These are phyloP conservation scores for Bombylius discolor DNA, from an alignment of 2,888 invertebrate genomes.

Conservation along the genomic window DNA sequence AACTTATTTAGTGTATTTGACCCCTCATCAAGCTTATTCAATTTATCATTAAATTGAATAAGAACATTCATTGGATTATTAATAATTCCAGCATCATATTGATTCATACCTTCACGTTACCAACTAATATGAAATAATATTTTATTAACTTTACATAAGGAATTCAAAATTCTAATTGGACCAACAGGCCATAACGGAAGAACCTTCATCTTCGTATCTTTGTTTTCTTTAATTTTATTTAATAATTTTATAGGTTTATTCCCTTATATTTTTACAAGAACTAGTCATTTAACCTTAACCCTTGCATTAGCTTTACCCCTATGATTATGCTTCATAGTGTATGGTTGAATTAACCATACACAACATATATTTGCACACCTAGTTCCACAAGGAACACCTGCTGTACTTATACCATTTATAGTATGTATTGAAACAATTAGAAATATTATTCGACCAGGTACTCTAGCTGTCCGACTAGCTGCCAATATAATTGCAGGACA, in stretches of 20 bases:
- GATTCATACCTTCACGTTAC: slow-evolving; percentile 43
- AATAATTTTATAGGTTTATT: slow-evolving; percentile 58
- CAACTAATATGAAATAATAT: slow-evolving; percentile 40
- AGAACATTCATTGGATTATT: slow-evolving; percentile 42
- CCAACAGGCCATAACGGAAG: slow-evolving; percentile 38
- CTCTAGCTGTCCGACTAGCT: slow-evolving; percentile 54
- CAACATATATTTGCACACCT: slow-evolving; percentile 53
- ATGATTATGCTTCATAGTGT: slow-evolving; percentile 53
- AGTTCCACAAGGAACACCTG: slow-evolving; percentile 54
- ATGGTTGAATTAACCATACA: slow-evolving; percentile 48
- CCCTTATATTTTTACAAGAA: slow-evolving; percentile 56
- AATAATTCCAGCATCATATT: slow-evolving; percentile 41
- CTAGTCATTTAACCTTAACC: slow-evolving; percentile 49
- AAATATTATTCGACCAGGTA: slow-evolving; percentile 55
- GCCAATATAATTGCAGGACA: slow-evolving; percentile 70
- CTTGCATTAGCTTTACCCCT: slow-evolving; percentile 46
- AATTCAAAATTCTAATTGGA: slow-evolving; percentile 45
- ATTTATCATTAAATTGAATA: slow-evolving; percentile 46
- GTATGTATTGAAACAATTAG: slow-evolving; percentile 63
- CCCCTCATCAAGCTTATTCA: slow-evolving; percentile 41
- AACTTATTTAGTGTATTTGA: slow-evolving; percentile 58
- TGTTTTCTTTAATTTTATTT: slow-evolving; percentile 48
- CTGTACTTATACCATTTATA: slow-evolving; percentile 54
- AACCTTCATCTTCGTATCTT: slow-evolving; percentile 43
- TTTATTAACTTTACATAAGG: slow-evolving; percentile 38